These are phyloP conservation scores for Synergus itoensis DNA, from an alignment of 2,888 invertebrate species.

Conservation along the genomic window DNA sequence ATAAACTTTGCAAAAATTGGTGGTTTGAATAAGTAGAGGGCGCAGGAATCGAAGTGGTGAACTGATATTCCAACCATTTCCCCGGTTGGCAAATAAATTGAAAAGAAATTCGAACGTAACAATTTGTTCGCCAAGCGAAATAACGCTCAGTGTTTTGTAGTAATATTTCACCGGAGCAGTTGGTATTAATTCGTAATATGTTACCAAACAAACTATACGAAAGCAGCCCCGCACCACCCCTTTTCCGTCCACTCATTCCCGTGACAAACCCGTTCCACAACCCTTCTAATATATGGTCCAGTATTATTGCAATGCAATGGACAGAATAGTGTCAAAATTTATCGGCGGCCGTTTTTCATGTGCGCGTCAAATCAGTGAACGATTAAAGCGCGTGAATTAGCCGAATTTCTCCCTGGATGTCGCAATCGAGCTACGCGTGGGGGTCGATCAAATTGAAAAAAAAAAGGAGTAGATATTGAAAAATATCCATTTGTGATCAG, in stretches of 20 bases:
- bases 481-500: neutral
- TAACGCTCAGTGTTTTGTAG: slow-evolving; percentile 78
- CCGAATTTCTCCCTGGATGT: slow-evolving; percentile 62
- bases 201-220: slow-evolving; percentile 76
- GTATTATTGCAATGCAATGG: slow-evolving; percentile 78
- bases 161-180: slow-evolving; percentile 78
- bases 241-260: slow-evolving; percentile 59
- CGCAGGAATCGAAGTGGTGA: neutral
- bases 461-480: neutral
- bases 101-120: slow-evolving; percentile 70
- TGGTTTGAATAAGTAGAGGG: neutral
- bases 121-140: slow-evolving; percentile 72
- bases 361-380: slow-evolving; percentile 76
- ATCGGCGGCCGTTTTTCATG: slow-evolving; percentile 78
- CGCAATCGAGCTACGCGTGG: neutral
- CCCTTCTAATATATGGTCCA: slow-evolving; percentile 77
- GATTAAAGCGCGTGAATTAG: slow-evolving; percentile 76
- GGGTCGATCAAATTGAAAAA: neutral
- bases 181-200: slow-evolving; percentile 79
- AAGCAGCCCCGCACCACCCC: slow-evolving; percentile 51
- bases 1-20: neutral
- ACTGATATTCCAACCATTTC: slow-evolving; percentile 30
- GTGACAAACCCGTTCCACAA: slow-evolving; percentile 61
- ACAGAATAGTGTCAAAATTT: slow-evolving; percentile 79
- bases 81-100: slow-evolving; percentile 65